These are phyloP conservation scores for Herpailurus yagouaroundi DNA, from an alignment of 2,113 vertebrate genomes.

Conservation along the genomic window DNA sequence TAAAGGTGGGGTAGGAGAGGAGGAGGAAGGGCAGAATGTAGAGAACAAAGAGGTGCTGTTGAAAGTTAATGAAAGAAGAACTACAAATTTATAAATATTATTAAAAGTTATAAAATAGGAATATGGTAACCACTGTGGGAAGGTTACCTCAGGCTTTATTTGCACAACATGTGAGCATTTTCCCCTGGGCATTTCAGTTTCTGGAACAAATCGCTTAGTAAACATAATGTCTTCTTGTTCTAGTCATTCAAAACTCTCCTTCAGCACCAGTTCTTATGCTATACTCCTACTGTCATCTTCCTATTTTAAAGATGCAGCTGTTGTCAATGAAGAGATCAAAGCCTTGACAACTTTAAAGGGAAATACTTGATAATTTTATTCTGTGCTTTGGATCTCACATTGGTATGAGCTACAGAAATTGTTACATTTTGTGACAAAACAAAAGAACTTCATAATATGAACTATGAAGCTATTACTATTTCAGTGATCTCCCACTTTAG, in stretches of 20 bases:
- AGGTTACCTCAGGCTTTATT: not conserved
- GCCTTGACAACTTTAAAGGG: not conserved
- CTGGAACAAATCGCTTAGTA: not conserved
- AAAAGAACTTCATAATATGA: slow-evolving; percentile 91
- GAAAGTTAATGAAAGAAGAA: not conserved
- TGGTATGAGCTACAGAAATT: slow-evolving; percentile 93
- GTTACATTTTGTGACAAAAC: slow-evolving; percentile 93
- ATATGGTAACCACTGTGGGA: not conserved
- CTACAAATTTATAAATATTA: not conserved
- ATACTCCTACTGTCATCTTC: not conserved
- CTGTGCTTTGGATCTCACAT: slow-evolving; percentile 82
- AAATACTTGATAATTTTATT: not conserved
- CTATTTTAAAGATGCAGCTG: not conserved
- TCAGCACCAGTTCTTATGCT: not conserved
- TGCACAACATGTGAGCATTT: not conserved
- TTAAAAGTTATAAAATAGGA: not conserved
- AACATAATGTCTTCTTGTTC: not conserved
- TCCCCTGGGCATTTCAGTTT: not conserved
- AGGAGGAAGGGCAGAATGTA: not conserved
- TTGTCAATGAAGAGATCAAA: not conserved
- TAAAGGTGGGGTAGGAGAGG: not conserved
- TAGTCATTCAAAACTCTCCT: not conserved
- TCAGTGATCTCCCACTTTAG: slow-evolving; percentile 94
- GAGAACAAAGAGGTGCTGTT: not conserved
- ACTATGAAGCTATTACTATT: slow-evolving; percentile 91